Evolutionary conservation across 2,113 vertebrate genomes (phyloP).

Genomic region (Prunella fulvescens): DNA sequence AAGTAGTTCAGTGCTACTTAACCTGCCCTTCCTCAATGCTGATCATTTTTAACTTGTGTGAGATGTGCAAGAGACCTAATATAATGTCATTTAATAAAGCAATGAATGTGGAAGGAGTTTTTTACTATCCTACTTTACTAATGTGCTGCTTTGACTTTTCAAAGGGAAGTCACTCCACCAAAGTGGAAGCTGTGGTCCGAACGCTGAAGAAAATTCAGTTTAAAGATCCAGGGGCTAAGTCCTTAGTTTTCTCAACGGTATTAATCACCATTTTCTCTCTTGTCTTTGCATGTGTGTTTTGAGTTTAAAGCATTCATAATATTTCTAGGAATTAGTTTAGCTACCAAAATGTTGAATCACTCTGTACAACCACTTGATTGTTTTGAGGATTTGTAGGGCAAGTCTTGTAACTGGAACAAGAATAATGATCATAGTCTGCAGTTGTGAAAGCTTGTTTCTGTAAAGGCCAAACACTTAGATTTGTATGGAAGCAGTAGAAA

Average conservation of each 20-base stretch:
- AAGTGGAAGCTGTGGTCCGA: slow-evolving; percentile 96
- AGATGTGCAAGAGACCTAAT: background rate
- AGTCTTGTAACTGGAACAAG: background rate
- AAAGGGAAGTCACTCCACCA: slow-evolving; percentile 98
- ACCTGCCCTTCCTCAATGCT: background rate
- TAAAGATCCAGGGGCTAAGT: slow-evolving; percentile 89
- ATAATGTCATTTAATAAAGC: background rate
- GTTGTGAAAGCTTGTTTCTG: background rate
- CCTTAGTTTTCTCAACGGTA: slow-evolving; percentile 97
- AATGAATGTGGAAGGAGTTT: background rate
- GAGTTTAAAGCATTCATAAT: background rate
- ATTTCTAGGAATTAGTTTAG: background rate
- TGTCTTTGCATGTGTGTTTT: background rate
- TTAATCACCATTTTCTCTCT: background rate
- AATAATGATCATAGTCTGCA: background rate
- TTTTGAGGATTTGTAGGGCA: background rate
- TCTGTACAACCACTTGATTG: background rate
- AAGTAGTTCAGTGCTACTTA: background rate
- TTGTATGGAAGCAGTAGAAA: background rate
- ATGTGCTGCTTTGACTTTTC: slow-evolving; percentile 1
- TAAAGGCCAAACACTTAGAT: background rate
- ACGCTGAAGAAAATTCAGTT: slow-evolving; percentile 92
- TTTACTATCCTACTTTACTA: background rate
- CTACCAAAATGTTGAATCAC: background rate
- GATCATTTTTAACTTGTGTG: background rate